Evolutionary conservation across 1,140 invertebrate species (phyloP), one percentile per base, ranked within the genome.

Genomic region (Drosophila lowei): DNA sequence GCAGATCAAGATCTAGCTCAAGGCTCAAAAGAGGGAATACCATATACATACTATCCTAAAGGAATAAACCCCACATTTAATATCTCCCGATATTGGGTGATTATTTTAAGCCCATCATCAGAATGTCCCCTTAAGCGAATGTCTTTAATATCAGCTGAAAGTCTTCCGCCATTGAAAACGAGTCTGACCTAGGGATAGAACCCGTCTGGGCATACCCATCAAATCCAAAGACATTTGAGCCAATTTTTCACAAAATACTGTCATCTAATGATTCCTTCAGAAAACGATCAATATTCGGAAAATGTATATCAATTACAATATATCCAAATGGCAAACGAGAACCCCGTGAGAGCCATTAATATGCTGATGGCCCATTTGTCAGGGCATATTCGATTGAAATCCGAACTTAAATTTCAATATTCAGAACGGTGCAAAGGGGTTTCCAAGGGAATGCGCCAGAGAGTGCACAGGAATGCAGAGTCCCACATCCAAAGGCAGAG

Each of bases 341-440:
- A 21, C 42, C 55, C 25, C 56, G 23, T 50, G 28, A 44, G 28
- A 11, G 9, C 15, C 56, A 54, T 72, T 61, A 49, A 46, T 53
- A 68, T 68, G 63, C 65, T 42, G 50, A 67, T 72, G 67, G 57
- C 11, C 34, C 43, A 72, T 54, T 72, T 72, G 68, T 71, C 66
- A 72, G 23, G 42, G 25, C 59, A 41, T 59, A 67, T 52, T 28
- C 18, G 21, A 59, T 46, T 54, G 64, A 70, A 67, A 68, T 56
- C 25, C n/a, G 57, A 71, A 72, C 48, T 72, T 72, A 68, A 44
- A 70, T 59, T 71, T 72, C 38, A 55, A 72, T 56, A 72, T 72
- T 5, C 18, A 62, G 72, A 53, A 28, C 66, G 44, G 18, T 44
- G 53, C 9, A 3, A 53, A 16, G 13, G 6, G 23, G 54, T 56